Base-by-base conservation (phyloP, 2,797 vertebrate genomes). In the Pagetopsis macropterus region DNA sequence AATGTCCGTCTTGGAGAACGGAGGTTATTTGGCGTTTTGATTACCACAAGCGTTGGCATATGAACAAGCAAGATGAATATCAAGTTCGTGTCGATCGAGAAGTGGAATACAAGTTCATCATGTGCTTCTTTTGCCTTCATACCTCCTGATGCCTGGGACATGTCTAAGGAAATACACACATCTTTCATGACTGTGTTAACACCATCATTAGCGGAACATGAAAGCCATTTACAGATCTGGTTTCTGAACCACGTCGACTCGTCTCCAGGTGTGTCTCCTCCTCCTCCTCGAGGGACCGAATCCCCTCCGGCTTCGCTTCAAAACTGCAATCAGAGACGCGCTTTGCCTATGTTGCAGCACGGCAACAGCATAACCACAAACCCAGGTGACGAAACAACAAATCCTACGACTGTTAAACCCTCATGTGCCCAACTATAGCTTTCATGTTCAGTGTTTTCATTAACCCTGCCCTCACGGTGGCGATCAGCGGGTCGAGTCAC, bases 211-310 rank as follows among this genome's bases (percentile, higher is more conserved):
- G 33, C 14, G 3, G 21, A 13, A 10, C 3, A 55, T 23, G 31
- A 49, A 6, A 52, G 67, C 9, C 45, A 23, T 40, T 37, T 9
- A 17, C 49, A 27, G 7, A 48, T n/a, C 16, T 21, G 11, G 13
- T 33, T 3, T 9, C 62, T 48, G 11, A 17, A 12, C 21, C n/a
- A 3, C 13, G 40, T 12, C 1, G 14, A 50, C 43, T 12, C 15
- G 55, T 46, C 19, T 46, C 23, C 51, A 64, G 48, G 44, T 72
- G 64, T 50, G 33, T 17, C 1, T 46, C 44, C 27, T 72, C 5
- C 27, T 72, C 5, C 3, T 14, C 4, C 3, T 14, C 2, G 59
- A 11, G 52, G 19, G 46, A 52, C 51, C 17, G 10, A 37, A 37
- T 37, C 33, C 5, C 49, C 57, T 44, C 48, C 14, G 37, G 49